phyloP scores from a whole-genome alignment of 2,888 invertebrate genomes.

The Trissoscelio sp. region DNA sequence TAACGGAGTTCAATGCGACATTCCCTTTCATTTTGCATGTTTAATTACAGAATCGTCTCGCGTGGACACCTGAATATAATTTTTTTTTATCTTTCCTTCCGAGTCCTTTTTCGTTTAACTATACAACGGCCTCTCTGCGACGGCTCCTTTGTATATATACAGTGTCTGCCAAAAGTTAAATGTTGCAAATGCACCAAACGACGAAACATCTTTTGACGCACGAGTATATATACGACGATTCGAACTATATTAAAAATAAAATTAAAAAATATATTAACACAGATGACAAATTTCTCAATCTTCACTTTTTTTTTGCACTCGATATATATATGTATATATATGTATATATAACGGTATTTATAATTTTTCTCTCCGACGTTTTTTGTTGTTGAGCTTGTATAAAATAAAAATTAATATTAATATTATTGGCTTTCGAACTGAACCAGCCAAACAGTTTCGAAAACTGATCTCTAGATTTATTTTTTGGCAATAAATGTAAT shows the following conservation, averaged over 20 bases:
- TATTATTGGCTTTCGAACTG: slow-evolving; percentile 38
- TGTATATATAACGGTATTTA: slow-evolving; percentile 57
- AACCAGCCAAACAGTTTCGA: slow-evolving; percentile 30
- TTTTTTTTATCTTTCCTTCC: slow-evolving; percentile 13
- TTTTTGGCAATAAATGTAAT: slow-evolving; percentile 46
- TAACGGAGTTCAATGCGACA: slow-evolving; percentile 41
- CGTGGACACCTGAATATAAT: slow-evolving; percentile 61
- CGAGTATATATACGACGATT: slow-evolving; percentile 42
- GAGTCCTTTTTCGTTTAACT: slow-evolving; percentile 55
- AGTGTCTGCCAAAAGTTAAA: slow-evolving; percentile 52
- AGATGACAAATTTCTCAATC: slow-evolving; percentile 36
- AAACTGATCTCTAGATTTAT: slow-evolving; percentile 42
- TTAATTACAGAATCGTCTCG: slow-evolving; percentile 76
- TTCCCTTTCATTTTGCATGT: slow-evolving; percentile 35
- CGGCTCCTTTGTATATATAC: slow-evolving; percentile 60
- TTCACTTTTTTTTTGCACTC: slow-evolving; percentile 35
- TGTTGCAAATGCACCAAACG: slow-evolving; percentile 58
- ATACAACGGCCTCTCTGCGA: slow-evolving; percentile 62
- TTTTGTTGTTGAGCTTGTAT: slow-evolving; percentile 40
- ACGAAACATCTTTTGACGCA: slow-evolving; percentile 49
- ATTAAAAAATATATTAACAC: slow-evolving; percentile 53
- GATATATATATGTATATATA: slow-evolving; percentile 38
- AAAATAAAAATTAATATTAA: slow-evolving; percentile 42
- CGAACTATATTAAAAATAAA: slow-evolving; percentile 57
- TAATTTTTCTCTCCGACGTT: slow-evolving; percentile 49